These are phyloP conservation scores for Heliconius eleuchia DNA, from an alignment of 1,140 invertebrate genomes.

Conservation along the genomic window DNA sequence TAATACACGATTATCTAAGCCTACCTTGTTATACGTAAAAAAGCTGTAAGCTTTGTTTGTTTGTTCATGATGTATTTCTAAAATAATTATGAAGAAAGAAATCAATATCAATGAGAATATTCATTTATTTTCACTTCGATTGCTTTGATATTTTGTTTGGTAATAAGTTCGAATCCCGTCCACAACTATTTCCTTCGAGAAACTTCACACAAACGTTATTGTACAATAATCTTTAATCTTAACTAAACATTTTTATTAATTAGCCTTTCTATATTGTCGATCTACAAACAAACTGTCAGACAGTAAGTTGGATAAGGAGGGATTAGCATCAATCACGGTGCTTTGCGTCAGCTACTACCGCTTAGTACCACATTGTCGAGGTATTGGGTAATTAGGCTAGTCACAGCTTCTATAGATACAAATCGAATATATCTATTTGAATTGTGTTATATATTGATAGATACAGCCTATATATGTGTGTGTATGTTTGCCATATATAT, in stretches of 20 bases:
- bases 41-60: no score
- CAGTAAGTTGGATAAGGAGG: slow-evolving; percentile 55
- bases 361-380: slow-evolving; percentile 17
- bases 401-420: slow-evolving; percentile 6
- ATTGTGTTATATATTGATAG: not conserved
- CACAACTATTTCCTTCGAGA: not conserved
- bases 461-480: not conserved
- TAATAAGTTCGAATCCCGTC: not conserved
- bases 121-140: no score
- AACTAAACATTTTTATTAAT: slow-evolving; percentile 38
- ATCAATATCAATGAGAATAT: no score
- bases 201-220: not conserved
- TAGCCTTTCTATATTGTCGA: slow-evolving; percentile 48
- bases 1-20: no score
- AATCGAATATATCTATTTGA: not conserved
- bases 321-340: slow-evolving; percentile 76
- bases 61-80: no score
- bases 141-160: not conserved
- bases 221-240: not conserved
- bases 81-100: no score
- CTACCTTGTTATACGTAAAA: no score
- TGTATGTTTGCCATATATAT: no score
- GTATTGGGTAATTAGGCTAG: slow-evolving; percentile 15
- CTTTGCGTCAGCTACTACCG: slow-evolving; percentile 58
- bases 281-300: slow-evolving; percentile 45